A percentile compares a stretch with the other conserved stretches of the same genome.
phyloP scores from a whole-genome alignment of 1,140 invertebrate species.

The Papilio polyxenes region DNA sequence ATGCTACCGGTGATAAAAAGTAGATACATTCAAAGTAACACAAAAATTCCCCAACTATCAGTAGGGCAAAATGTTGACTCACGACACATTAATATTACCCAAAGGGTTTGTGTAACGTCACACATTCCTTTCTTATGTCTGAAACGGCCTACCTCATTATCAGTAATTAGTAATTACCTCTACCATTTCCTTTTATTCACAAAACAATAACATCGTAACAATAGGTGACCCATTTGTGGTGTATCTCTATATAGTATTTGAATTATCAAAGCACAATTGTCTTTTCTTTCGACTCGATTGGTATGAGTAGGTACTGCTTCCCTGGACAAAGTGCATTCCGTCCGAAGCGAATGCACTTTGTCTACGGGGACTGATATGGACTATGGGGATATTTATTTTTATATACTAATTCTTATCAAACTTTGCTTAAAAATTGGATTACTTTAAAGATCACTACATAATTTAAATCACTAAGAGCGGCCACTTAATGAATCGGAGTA shows the following conservation, averaged over 20 bases:
- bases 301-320: not conserved
- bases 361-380: too few species aligned
- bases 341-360: too few species aligned
- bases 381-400: too few species aligned
- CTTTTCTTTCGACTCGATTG: not conserved
- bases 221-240: not conserved
- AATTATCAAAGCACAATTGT: not conserved
- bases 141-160: conserved; percentile 10
- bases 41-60: not conserved
- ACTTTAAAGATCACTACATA: too few species aligned
- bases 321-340: too few species aligned
- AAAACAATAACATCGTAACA: not conserved
- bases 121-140: not conserved
- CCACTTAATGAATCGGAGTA: too few species aligned
- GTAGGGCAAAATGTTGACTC: not conserved
- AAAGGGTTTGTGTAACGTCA: not conserved
- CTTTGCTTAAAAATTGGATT: not conserved
- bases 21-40: not conserved
- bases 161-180: conserved; percentile 14
- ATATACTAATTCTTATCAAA: not conserved
- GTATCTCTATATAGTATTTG: not conserved
- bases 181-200: not conserved
- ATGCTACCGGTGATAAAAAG: not conserved
- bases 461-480: too few species aligned
- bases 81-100: not conserved